Conservation (phyloP, 2,888 invertebrate species). For the Drosophila kuntzei region DNA sequence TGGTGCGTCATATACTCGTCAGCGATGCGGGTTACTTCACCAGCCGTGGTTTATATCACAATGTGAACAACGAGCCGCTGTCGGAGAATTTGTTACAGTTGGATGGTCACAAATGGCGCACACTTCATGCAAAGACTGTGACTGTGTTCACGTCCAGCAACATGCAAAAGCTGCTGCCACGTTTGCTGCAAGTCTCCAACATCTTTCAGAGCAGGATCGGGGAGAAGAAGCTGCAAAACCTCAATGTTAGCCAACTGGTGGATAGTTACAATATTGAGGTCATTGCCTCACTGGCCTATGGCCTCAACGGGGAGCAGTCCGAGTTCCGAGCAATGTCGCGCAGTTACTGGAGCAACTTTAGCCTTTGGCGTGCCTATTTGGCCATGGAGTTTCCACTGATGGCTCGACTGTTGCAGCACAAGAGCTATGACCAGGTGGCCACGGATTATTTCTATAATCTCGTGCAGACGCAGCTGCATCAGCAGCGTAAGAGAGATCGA, state of each 20-base stretch:
- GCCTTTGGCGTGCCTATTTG: conserved; percentile 68
- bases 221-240: conserved; percentile 52
- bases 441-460: conserved; percentile 77
- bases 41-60: conserved; percentile 82
- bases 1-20: conserved; percentile 77
- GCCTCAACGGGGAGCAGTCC: conserved; percentile 84
- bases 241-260: conserved; percentile 85
- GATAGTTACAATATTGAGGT: conserved; percentile 86
- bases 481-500: conserved; percentile 61
- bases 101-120: conserved; percentile 85
- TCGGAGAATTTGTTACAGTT: conserved; percentile 84
- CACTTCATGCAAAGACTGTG: conserved; percentile 74
- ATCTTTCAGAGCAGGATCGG: conserved; percentile 62
- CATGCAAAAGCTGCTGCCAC: conserved; percentile 72
- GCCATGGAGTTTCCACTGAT: conserved; percentile 70
- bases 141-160: conserved; percentile 77
- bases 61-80: conserved; percentile 83
- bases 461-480: conserved; percentile 65
- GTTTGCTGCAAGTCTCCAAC: conserved; percentile 65
- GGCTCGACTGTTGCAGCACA: conserved; percentile 70
- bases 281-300: conserved; percentile 86
- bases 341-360: conserved; percentile 61
- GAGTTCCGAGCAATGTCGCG: conserved; percentile 82
- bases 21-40: conserved; percentile 81
- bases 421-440: conserved; percentile 57